Base-by-base conservation (phyloP, 64 coral and sea anemone genomes). In the Montipora capricornis region DNA sequence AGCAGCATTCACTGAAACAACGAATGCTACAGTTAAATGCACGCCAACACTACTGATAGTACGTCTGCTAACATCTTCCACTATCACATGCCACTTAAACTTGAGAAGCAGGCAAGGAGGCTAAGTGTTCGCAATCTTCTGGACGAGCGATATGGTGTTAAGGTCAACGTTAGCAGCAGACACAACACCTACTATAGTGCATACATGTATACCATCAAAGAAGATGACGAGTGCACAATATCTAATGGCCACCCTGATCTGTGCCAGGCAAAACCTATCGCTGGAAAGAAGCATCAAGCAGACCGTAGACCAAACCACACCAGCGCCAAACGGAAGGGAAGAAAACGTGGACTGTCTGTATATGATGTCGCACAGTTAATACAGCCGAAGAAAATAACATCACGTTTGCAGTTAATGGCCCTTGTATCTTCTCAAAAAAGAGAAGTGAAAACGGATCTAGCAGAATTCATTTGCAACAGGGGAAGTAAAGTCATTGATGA, bases 401-500 rank as follows among this genome's bases (percentile, higher is more conserved):
- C 52, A 57, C 52, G 52, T 57, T 57, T 57, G 52, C 52, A 57
- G 52, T 57, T 57, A 57, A 57, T 57, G 52, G 52, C 52, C 52
- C 52, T 57, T 57, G 52, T 1, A 57, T 57, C 52, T 57, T 57
- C 52, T 57, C 52, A 57, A 57, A 57, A 57, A 1, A 57, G 52
- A 57, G 52, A 57, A 57, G 52, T 0, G 2, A 57, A 57, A 57
- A 57, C 52, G 52, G 52, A 57, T 57, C 52, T 57, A 5, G 52
- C 52, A 57, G 52, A 57, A 57, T 57, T 57, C 10, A 57, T 57
- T 57, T 57, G 52, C 52, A 57, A 57, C 1, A 57, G 52, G 52
- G 52, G 52, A 57, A 57, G 52, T 5, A 94, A 94, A 67, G 87
- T 58, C 4, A 68, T 94, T 16, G 76, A 89, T 55, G 62, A 94